Conservation (phyloP, 2,113 vertebrate genomes). For the Pundamilia nyererei region DNA sequence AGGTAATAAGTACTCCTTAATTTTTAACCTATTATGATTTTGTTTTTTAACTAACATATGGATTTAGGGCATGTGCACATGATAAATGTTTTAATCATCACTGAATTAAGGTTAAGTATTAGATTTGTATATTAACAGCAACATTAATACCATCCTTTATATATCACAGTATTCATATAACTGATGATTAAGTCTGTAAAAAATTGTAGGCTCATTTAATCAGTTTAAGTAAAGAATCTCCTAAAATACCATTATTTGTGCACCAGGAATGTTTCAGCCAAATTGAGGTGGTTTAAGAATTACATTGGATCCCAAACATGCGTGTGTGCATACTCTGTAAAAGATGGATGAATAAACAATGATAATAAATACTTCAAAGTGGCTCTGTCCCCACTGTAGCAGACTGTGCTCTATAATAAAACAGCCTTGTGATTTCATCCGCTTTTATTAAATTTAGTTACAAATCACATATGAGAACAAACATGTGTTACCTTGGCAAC, state of each 20-base stretch:
- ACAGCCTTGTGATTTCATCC: constrained; percentile 32
- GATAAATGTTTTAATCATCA: neutral
- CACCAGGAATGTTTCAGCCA: neutral
- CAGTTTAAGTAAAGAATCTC: neutral
- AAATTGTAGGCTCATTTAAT: neutral
- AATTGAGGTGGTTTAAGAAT: neutral
- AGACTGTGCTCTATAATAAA: neutral
- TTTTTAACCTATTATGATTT: neutral
- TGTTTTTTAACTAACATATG: neutral
- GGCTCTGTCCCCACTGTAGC: neutral
- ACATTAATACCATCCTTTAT: neutral
- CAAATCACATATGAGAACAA: constrained; percentile 48
- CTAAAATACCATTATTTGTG: neutral
- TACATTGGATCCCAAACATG: neutral
- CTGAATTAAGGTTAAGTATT: neutral
- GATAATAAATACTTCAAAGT: neutral
- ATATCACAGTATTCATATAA: neutral
- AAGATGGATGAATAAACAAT: neutral
- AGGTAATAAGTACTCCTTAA: neutral
- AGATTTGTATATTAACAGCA: neutral
- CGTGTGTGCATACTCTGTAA: neutral
- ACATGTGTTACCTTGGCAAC: constrained; percentile 61
- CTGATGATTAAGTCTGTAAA: neutral
- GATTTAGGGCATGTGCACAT: neutral
- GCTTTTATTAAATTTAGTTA: constrained; percentile 51